Evolutionary conservation across 2,888 invertebrate genomes (phyloP).

Genomic region (Coenonympha arcania): DNA sequence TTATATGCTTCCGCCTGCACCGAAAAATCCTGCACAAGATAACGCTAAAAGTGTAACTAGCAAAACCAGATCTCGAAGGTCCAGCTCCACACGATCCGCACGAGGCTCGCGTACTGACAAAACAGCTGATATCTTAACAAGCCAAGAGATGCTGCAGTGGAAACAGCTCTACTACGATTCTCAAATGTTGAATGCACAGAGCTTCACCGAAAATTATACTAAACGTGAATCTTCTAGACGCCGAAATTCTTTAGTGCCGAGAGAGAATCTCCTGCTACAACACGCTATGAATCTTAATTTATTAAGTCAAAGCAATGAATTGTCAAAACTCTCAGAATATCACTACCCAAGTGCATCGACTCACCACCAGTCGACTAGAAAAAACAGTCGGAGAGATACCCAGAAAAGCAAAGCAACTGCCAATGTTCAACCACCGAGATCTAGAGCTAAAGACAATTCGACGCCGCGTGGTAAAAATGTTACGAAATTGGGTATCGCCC

Average conservation of each 20-base stretch:
- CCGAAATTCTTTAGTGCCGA: slow-evolving; percentile 18
- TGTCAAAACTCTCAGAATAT: slow-evolving; percentile 6
- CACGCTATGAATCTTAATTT: slow-evolving; percentile 20
- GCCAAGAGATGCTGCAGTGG: slow-evolving; percentile 19
- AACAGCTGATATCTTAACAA: slow-evolving; percentile 7
- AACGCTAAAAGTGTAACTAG: slow-evolving; percentile 12
- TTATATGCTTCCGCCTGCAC: slow-evolving; percentile 4
- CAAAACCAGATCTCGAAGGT: slow-evolving; percentile 17
- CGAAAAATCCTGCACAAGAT: slow-evolving; percentile 11
- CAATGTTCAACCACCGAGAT: slow-evolving; percentile 1
- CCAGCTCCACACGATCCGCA: slow-evolving; percentile 6
- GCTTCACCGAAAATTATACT: slow-evolving; percentile 12
- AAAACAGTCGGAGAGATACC: slow-evolving; percentile 7
- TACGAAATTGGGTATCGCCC: not conserved
- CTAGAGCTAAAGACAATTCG: slow-evolving; percentile 5
- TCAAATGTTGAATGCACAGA: slow-evolving; percentile 16
- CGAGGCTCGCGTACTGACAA: slow-evolving; percentile 4
- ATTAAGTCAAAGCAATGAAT: slow-evolving; percentile 10
- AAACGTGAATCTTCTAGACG: slow-evolving; percentile 21
- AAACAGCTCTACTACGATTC: slow-evolving; percentile 21
- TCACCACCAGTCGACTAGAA: slow-evolving; percentile 6
- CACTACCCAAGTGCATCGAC: slow-evolving; percentile 10
- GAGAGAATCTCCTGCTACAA: slow-evolving; percentile 20
- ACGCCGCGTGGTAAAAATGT: not conserved
- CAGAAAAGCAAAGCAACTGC: slow-evolving; percentile 9